Evolutionary conservation across 53 echinoderm and acorn worm species (phyloP).

Genomic region (Henricia sp.): DNA sequence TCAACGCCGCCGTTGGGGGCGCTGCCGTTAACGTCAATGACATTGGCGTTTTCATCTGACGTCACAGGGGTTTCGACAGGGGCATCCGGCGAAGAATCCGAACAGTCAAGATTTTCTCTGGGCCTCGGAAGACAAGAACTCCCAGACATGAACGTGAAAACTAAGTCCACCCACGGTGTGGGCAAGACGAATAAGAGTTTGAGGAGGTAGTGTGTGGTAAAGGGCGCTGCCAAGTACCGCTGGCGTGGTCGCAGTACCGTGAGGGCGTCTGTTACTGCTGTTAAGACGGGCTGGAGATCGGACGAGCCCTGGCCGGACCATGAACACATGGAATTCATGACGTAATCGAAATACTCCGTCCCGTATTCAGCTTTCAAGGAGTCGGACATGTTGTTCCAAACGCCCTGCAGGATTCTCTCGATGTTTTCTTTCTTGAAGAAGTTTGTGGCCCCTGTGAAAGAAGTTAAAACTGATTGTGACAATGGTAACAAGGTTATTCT

Average conservation of each 20-base stretch:
- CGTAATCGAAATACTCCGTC: slow-evolving; percentile 60
- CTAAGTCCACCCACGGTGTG: slow-evolving; percentile 32
- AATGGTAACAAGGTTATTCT: too few species aligned
- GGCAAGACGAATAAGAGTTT: slow-evolving; percentile 23
- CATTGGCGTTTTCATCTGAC: slow-evolving; percentile 43
- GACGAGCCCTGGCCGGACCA: slow-evolving; percentile 52
- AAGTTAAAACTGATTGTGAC: too few species aligned
- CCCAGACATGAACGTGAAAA: slow-evolving; percentile 48
- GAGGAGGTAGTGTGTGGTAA: slow-evolving; percentile 37
- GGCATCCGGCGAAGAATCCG: not conserved
- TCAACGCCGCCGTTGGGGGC: slow-evolving; percentile 34
- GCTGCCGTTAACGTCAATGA: slow-evolving; percentile 44
- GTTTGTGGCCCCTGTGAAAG: slow-evolving; percentile 54
- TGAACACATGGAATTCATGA: slow-evolving; percentile 48
- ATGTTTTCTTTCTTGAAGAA: slow-evolving; percentile 61
- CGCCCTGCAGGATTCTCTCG: slow-evolving; percentile 54
- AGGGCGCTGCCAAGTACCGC: slow-evolving; percentile 58
- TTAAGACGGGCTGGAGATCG: slow-evolving; percentile 58
- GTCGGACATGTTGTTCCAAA: slow-evolving; percentile 61
- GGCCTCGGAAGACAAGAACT: slow-evolving; percentile 19
- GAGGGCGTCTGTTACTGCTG: slow-evolving; percentile 48
- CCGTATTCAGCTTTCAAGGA: slow-evolving; percentile 57
- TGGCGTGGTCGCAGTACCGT: slow-evolving; percentile 27
- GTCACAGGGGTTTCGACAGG: slow-evolving; percentile 15
- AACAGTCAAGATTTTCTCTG: too few species aligned